Conservation (phyloP, 2,113 vertebrate genomes). For the Dolichotis patagonum region DNA sequence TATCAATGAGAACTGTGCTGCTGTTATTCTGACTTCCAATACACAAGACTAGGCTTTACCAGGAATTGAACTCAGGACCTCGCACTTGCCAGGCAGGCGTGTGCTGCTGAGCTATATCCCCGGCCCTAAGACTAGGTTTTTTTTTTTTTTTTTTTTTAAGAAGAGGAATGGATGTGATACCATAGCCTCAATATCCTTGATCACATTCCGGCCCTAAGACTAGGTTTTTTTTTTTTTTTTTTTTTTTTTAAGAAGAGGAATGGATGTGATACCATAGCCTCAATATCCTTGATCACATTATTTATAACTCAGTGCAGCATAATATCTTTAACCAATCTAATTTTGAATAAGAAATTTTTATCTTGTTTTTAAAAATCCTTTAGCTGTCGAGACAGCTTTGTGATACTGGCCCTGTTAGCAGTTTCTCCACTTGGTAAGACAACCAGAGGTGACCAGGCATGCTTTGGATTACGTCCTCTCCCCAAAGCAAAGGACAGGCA, state of each 20-base stretch:
- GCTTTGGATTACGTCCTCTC: conserved; percentile 77
- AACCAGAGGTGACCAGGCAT: conserved; percentile 75
- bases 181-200: background rate
- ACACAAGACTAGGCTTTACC: background rate
- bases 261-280: background rate
- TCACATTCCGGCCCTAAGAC: background rate
- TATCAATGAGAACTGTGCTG: conserved; percentile 6
- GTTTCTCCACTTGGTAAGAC: conserved; percentile 82
- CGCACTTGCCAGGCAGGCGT: no score
- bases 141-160: no score
- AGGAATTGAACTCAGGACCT: no score
- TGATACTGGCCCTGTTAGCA: conserved; percentile 57
- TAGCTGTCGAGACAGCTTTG: conserved; percentile 54
- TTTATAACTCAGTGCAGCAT: background rate
- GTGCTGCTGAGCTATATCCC: no score
- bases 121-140: background rate
- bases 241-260: background rate
- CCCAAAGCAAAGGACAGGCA: conserved; percentile 81
- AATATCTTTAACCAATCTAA: background rate
- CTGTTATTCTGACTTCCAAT: conserved; percentile 1
- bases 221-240: background rate
- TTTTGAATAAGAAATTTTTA: conserved; percentile 46
- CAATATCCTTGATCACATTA: background rate
- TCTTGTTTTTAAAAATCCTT: conserved; percentile 6
- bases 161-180: background rate